phyloP scores from a whole-genome alignment of 2,888 invertebrate species.

The Heteropelma amictum region DNA sequence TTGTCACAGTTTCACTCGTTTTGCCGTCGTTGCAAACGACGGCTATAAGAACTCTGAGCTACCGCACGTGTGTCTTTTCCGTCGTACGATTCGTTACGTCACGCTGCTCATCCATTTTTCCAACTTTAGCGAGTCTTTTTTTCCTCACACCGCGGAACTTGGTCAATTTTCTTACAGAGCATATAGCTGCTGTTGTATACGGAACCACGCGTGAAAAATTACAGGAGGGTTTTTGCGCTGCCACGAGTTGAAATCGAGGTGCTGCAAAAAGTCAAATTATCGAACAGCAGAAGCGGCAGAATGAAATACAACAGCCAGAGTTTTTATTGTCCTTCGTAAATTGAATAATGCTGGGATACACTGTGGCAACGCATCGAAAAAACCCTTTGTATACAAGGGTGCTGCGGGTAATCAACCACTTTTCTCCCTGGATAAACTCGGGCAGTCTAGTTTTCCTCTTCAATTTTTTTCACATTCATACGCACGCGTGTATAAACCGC shows the following conservation, averaged over 20 bases:
- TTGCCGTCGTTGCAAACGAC: slow-evolving; percentile 1
- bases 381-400: background rate
- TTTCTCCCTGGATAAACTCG: background rate
- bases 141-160: background rate
- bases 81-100: background rate
- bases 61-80: background rate
- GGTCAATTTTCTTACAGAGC: background rate
- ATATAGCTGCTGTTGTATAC: no score
- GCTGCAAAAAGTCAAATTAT: no score
- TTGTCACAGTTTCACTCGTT: slow-evolving; percentile 18
- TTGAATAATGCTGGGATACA: background rate
- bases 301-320: background rate
- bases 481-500: background rate
- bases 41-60: slow-evolving; percentile 1
- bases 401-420: background rate
- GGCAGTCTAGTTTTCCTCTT: background rate
- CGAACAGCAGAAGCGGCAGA: background rate
- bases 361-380: background rate
- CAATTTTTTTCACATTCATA: background rate
- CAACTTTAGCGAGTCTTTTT: background rate
- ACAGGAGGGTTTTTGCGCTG: background rate
- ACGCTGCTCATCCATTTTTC: background rate
- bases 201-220: no score
- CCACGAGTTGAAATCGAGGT: no score
- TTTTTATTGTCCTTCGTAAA: slow-evolving; percentile 1